Evolutionary conservation across 2,113 vertebrate species (phyloP), one percentile per base, ranked within the genome.

Genomic region (Scomber scombrus): DNA sequence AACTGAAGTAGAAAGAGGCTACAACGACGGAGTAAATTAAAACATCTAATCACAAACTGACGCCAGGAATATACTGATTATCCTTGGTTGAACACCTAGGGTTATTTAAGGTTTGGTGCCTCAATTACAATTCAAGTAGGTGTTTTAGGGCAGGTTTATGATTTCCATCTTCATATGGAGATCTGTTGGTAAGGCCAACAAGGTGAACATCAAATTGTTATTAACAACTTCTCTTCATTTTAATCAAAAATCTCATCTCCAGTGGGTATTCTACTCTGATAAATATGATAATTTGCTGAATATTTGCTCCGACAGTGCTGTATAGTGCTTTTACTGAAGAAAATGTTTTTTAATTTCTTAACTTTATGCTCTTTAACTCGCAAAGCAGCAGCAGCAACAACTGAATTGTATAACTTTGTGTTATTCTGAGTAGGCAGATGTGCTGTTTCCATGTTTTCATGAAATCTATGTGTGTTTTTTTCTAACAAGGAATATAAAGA

Each of bases 51-150:
- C 54, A 3, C 8, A 68, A 34, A 21, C 50, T 58, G 40, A 43
- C 51, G 51, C 14, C 52, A 64, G 16, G 18, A 23, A 46, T 56
- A 40, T 50, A 63, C 14, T 66, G 49, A 72, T 85, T n/a, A 81
- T 61, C 40, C 64, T 29, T 18, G 46, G 26, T 57, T 63, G 50
- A 79, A 74, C 15, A 65, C 16, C 55, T 40, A 1, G 54, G 34
- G 18, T 52, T 0, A 23, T 57, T 80, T 26, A 54, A 73, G 34
- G 72, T n/a, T 31, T 19, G 5, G 21, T 29, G 47, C 60, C 67
- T 60, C 13, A 4, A 45, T 71, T 71, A 51, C 34, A 18, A 57
- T 4, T n/a, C 2, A 26, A 19, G 34, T 40, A 21, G 23, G 14
- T 62, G 26, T 31, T 31, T 29, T 12, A 15, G 11, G 15, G n/a